A percentile compares a stretch with the other conserved stretches of the same genome.
These are phyloP conservation scores for Philereme vetulata DNA, from an alignment of 2,888 invertebrate species.

Conservation along the genomic window DNA sequence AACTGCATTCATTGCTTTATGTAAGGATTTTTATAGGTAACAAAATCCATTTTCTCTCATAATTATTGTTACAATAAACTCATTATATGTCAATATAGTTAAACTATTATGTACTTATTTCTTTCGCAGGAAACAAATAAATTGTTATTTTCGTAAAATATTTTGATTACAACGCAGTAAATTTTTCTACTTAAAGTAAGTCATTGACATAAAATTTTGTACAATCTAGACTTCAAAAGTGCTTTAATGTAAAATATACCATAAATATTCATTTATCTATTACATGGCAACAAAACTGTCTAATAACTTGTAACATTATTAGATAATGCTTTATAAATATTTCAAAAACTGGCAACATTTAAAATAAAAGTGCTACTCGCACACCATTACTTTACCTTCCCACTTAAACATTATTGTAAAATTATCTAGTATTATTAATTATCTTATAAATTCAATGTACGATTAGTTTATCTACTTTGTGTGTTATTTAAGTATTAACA, in stretches of 20 bases:
- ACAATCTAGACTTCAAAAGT: slow-evolving; percentile 8
- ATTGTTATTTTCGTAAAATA: neutral
- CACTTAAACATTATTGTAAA: slow-evolving; percentile 22
- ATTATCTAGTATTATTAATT: slow-evolving; percentile 18
- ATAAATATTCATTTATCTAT: neutral
- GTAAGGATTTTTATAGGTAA: too few relatives aligned
- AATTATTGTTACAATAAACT: too few relatives aligned
- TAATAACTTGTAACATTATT: slow-evolving; percentile 19
- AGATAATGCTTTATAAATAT: slow-evolving; percentile 18
- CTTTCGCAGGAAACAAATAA: neutral
- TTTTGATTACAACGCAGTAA: neutral
- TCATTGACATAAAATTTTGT: slow-evolving; percentile 6
- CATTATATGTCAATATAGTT: too few relatives aligned
- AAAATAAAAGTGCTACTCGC: slow-evolving; percentile 62
- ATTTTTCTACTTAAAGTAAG: slow-evolving; percentile 28
- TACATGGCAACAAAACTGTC: slow-evolving; percentile 8
- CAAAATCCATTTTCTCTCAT: too few relatives aligned
- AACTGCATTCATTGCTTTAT: too few relatives aligned
- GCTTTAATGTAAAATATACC: neutral
- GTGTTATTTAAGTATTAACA: slow-evolving; percentile 19
- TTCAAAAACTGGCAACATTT: slow-evolving; percentile 24
- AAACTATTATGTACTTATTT: neutral
- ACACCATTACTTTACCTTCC: slow-evolving; percentile 43
- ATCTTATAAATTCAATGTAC: slow-evolving; percentile 38
- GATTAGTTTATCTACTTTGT: slow-evolving; percentile 32